Evolutionary conservation across 2,797 vertebrate genomes (phyloP).

Genomic region (Phalloptychus januarius): DNA sequence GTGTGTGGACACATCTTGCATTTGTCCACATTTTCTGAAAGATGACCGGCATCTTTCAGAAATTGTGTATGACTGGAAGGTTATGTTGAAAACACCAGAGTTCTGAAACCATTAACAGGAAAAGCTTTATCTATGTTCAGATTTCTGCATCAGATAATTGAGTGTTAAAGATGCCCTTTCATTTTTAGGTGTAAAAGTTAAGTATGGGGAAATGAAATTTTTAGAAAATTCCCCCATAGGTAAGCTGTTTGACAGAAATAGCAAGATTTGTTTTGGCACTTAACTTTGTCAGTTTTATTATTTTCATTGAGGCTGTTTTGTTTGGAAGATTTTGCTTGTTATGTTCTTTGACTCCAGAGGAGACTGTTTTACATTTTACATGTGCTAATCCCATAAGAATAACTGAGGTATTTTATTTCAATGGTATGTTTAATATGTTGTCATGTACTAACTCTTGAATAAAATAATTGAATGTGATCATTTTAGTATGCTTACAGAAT

Average conservation of each 20-base stretch:
- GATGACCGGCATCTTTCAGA: neutral
- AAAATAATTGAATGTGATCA: neutral
- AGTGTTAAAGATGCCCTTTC: neutral
- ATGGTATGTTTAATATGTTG: neutral
- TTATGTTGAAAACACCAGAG: neutral
- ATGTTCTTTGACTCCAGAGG: neutral
- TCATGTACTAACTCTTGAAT: neutral
- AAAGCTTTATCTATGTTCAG: neutral
- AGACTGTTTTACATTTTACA: neutral
- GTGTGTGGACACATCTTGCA: neutral
- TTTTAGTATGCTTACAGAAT: neutral
- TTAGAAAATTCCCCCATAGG: no score
- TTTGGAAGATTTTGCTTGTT: neutral
- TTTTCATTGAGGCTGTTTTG: neutral
- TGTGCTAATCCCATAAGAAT: neutral
- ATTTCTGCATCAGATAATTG: neutral
- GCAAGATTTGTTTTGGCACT: neutral
- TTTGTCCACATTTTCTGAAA: no score
- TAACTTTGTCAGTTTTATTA: neutral
- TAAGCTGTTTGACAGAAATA: neutral
- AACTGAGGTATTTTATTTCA: neutral
- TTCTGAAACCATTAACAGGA: neutral
- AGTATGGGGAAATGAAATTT: no score
- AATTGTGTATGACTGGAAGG: neutral
- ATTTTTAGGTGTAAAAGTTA: neutral